Conservation (phyloP, 2,113 vertebrate species). For the Eurystomus gularis region DNA sequence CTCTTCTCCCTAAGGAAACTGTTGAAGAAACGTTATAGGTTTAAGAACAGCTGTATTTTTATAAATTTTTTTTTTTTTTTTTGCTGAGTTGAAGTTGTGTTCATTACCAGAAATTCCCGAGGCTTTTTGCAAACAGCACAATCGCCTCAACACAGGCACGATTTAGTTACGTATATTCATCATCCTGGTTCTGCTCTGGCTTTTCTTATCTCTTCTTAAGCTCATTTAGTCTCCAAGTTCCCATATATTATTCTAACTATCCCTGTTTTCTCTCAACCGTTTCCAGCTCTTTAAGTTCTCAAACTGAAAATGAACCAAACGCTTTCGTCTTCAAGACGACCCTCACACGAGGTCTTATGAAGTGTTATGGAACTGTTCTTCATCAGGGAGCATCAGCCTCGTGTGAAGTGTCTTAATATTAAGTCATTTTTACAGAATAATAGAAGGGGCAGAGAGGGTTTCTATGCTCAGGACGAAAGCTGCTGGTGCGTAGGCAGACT, state of each 20-base stretch:
- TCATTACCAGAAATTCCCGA: constrained; percentile 55
- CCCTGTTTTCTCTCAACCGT: not conserved
- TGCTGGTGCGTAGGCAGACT: not conserved
- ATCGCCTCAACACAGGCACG: not conserved
- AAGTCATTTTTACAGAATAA: not conserved
- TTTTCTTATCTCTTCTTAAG: not conserved
- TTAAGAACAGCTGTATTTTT: constrained; percentile 67
- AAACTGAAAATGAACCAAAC: not conserved
- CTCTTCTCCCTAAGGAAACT: constrained; percentile 47
- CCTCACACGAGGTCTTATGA: not conserved
- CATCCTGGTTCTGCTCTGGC: not conserved
- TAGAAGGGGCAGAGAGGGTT: not conserved
- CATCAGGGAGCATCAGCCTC: not conserved
- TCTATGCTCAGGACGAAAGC: not conserved
- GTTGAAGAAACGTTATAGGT: constrained; percentile 46
- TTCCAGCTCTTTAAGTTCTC: not conserved
- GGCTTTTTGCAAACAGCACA: constrained; percentile 19
- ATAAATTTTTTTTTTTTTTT: not conserved
- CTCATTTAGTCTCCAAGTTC: not conserved
- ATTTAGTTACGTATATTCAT: not conserved
- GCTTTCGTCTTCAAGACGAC: not conserved
- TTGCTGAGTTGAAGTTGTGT: constrained; percentile 38
- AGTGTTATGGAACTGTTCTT: not conserved
- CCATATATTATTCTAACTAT: not conserved
- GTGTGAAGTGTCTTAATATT: not conserved